A percentile compares a stretch with the other conserved stretches of the same genome.
Conservation (phyloP, 2,797 vertebrate genomes). For the Girardinus metallicus region DNA sequence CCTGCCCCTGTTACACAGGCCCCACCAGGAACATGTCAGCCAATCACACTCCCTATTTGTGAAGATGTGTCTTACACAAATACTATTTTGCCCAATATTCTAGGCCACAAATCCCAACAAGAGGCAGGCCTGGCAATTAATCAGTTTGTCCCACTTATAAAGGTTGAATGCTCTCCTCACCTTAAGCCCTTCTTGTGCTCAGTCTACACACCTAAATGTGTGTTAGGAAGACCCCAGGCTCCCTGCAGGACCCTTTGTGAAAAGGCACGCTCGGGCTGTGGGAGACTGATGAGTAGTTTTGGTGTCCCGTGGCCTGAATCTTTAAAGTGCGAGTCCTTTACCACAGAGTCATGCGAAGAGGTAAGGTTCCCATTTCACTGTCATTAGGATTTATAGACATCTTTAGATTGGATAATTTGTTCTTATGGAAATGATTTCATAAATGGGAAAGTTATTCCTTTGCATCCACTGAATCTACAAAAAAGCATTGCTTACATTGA, state of each 20-base stretch:
- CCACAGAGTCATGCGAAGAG: slow-evolving; percentile 49
- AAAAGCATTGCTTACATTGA: neutral
- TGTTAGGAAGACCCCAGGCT: slow-evolving; percentile 40
- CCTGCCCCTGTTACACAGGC: rapidly evolving
- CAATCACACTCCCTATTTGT: slow-evolving; percentile 59
- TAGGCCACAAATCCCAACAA: slow-evolving; percentile 54
- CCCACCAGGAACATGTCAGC: slow-evolving; percentile 47
- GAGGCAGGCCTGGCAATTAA: neutral
- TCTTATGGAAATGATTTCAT: neutral
- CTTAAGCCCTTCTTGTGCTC: slow-evolving; percentile 73
- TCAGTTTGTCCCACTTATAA: slow-evolving; percentile 40
- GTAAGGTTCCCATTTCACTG: slow-evolving; percentile 28
- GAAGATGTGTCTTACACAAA: slow-evolving; percentile 46
- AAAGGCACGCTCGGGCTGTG: slow-evolving; percentile 45
- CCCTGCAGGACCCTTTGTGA: slow-evolving; percentile 69
- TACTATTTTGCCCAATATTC: slow-evolving; percentile 64
- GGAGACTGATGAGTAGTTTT: slow-evolving; percentile 46
- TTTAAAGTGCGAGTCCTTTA: slow-evolving; percentile 48
- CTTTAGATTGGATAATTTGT: neutral
- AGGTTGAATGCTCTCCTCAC: slow-evolving; percentile 55
- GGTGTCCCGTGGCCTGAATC: slow-evolving; percentile 48
- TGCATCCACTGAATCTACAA: neutral
- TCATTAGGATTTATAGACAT: neutral
- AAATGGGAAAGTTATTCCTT: neutral
- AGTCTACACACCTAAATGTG: slow-evolving; percentile 62